phyloP scores from a whole-genome alignment of 2,888 invertebrate species.

The Microplitis manilae region DNA sequence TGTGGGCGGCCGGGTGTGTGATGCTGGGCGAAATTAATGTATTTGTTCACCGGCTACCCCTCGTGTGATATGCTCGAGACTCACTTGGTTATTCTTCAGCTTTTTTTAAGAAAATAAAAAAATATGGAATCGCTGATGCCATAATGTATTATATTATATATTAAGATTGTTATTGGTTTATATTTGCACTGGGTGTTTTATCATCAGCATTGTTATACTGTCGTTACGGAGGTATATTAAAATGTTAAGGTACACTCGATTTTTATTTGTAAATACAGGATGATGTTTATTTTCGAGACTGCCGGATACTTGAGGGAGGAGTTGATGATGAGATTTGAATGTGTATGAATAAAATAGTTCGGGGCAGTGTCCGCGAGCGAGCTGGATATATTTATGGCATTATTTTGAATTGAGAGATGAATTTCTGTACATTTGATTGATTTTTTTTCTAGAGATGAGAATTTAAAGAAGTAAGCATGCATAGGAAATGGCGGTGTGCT shows the following conservation, averaged over 20 bases:
- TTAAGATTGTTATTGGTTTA: neutral
- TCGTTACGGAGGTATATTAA: conserved; percentile 14
- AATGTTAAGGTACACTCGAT: neutral
- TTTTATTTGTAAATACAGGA: neutral
- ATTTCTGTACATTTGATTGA: neutral
- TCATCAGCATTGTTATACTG: conserved; percentile 8
- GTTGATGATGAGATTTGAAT: neutral
- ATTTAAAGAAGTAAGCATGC: conserved; percentile 31
- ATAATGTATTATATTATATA: neutral
- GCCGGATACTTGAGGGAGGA: conserved; percentile 27
- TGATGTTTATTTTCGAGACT: conserved; percentile 30
- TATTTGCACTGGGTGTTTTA: conserved; percentile 36
- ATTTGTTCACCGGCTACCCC: conserved; percentile 69
- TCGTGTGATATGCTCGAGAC: conserved; percentile 59
- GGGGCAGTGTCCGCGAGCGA: conserved; percentile 23
- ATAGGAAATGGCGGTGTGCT: conserved; percentile 58
- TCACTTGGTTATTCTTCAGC: conserved; percentile 52
- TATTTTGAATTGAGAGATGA: neutral
- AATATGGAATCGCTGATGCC: neutral
- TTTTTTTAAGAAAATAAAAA: neutral
- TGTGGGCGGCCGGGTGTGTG: conserved; percentile 41
- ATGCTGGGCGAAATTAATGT: conserved; percentile 68
- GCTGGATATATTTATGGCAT: neutral
- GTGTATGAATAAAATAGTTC: neutral
- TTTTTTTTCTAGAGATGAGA: neutral